A percentile compares a stretch with the other conserved stretches of the same genome.
Evolutionary conservation across 2,113 vertebrate genomes (phyloP).

Genomic region (Martes martes): DNA sequence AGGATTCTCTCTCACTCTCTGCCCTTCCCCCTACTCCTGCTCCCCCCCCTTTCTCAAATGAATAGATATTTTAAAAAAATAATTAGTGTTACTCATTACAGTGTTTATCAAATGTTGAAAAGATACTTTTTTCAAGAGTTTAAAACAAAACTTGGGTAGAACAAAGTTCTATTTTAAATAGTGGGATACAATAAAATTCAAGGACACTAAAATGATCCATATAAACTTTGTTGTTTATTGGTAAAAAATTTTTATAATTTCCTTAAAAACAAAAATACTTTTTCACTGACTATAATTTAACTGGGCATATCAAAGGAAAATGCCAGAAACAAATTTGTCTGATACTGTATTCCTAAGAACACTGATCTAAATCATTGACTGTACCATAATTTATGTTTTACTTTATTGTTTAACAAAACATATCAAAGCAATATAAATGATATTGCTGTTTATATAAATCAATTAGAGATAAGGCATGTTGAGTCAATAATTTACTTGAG

Average conservation of each 20-base stretch:
- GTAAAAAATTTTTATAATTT: slow-evolving; percentile 22
- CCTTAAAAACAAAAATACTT: neutral
- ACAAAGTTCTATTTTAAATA: slow-evolving; percentile 32
- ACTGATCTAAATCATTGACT: neutral
- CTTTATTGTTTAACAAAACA: slow-evolving; percentile 28
- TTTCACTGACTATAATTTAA: slow-evolving; percentile 19
- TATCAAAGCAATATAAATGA: slow-evolving; percentile 16
- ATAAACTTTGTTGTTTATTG: neutral
- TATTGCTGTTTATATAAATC: slow-evolving; percentile 15
- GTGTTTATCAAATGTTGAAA: slow-evolving; percentile 30
- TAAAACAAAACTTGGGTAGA: neutral
- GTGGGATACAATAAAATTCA: neutral
- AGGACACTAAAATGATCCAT: neutral
- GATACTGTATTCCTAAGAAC: neutral
- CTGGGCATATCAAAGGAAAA: slow-evolving; percentile 19
- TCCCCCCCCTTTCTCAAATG: neutral
- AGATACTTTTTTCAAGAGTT: slow-evolving; percentile 3
- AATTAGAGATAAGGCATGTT: neutral
- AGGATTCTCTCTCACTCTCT: neutral
- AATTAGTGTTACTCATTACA: neutral
- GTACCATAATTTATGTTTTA: neutral
- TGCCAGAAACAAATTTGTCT: neutral
- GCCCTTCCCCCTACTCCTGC: too few species aligned
- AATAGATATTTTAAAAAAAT: neutral
- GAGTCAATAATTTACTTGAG: neutral